These are phyloP conservation scores for Rhagophthalmus giganteus DNA, from an alignment of 2,888 invertebrate genomes.

Conservation along the genomic window DNA sequence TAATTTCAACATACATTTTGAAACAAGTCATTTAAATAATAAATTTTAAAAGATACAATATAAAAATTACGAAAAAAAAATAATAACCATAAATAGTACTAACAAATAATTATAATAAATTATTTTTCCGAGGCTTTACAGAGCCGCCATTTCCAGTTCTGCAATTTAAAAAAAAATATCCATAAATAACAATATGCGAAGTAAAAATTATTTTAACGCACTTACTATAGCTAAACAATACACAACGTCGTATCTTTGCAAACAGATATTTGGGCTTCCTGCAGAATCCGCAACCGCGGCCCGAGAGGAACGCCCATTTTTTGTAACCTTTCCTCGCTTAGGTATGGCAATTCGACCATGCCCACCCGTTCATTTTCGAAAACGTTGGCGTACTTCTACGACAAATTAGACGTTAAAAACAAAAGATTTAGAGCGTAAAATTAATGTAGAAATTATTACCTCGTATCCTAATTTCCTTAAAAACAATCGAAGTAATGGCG, in stretches of 20 bases:
- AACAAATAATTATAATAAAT: conserved; percentile 14
- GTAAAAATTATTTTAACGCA: too few relatives aligned
- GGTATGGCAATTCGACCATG: conserved; percentile 87
- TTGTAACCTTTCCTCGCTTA: conserved; percentile 84
- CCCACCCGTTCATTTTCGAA: conserved; percentile 87
- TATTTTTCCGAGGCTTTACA: conserved; percentile 13
- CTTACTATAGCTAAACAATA: too few relatives aligned
- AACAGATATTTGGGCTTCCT: conserved; percentile 75
- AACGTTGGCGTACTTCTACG: conserved; percentile 82
- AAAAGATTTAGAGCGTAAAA: conserved; percentile 3
- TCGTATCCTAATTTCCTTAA: conserved; percentile 90
- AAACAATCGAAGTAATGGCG: conserved; percentile 85
- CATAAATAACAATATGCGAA: too few relatives aligned
- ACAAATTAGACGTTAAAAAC: conserved; percentile 37
- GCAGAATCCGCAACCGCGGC: conserved; percentile 82
- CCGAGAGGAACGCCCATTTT: conserved; percentile 91
- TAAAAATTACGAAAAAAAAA: conserved; percentile 8
- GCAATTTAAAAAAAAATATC: too few relatives aligned
- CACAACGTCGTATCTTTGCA: conserved; percentile 67
- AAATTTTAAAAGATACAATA: conserved; percentile 10
- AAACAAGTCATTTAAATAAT: too few relatives aligned
- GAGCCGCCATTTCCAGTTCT: conserved; percentile 25
- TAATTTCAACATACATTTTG: too few relatives aligned
- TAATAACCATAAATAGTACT: conserved; percentile 9
- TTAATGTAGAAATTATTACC: conserved; percentile 57